These are phyloP conservation scores for Zaprionus davidi DNA, from an alignment of 1,140 invertebrate species.

Conservation along the genomic window DNA sequence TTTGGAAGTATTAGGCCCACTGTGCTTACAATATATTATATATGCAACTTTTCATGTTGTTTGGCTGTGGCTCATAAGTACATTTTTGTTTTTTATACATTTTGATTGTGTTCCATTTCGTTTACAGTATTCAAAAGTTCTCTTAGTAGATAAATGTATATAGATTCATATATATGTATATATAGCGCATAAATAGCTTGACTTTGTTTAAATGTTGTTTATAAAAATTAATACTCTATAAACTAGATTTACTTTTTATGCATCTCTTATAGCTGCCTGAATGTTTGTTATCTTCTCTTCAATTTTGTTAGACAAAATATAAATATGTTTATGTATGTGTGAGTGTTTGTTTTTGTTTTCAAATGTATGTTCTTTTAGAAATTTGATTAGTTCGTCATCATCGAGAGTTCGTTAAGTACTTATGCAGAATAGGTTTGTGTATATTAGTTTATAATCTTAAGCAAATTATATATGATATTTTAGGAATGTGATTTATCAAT, in stretches of 20 bases:
- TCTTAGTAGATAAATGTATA: slow-evolving; percentile 25
- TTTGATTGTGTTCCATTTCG: slow-evolving; percentile 56
- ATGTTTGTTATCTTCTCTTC: slow-evolving; percentile 38
- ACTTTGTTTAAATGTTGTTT: slow-evolving; percentile 59
- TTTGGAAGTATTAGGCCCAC: slow-evolving; percentile 33
- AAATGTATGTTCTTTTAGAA: slow-evolving; percentile 69
- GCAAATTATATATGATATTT: slow-evolving; percentile 45
- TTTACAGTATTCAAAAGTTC: slow-evolving; percentile 41
- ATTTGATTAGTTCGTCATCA: slow-evolving; percentile 69
- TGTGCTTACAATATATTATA: slow-evolving; percentile 30
- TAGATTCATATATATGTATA: slow-evolving; percentile 32
- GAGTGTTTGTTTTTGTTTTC: slow-evolving; percentile 56
- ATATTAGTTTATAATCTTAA: slow-evolving; percentile 27
- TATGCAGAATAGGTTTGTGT: slow-evolving; percentile 46
- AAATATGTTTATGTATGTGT: slow-evolving; percentile 53
- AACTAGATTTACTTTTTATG: slow-evolving; percentile 51
- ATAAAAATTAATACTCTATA: slow-evolving; percentile 69
- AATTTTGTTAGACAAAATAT: slow-evolving; percentile 82
- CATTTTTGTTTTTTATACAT: slow-evolving; percentile 22
- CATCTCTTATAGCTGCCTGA: slow-evolving; percentile 55
- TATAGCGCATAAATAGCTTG: slow-evolving; percentile 36
- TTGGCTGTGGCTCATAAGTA: slow-evolving; percentile 45
- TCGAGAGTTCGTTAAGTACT: slow-evolving; percentile 64
- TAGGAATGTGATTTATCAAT: slow-evolving; percentile 58
- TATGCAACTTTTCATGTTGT: slow-evolving; percentile 44